Evolutionary conservation across 2,113 vertebrate genomes (phyloP), one percentile per base, ranked within the genome.

Genomic region (Larimichthys crocea): DNA sequence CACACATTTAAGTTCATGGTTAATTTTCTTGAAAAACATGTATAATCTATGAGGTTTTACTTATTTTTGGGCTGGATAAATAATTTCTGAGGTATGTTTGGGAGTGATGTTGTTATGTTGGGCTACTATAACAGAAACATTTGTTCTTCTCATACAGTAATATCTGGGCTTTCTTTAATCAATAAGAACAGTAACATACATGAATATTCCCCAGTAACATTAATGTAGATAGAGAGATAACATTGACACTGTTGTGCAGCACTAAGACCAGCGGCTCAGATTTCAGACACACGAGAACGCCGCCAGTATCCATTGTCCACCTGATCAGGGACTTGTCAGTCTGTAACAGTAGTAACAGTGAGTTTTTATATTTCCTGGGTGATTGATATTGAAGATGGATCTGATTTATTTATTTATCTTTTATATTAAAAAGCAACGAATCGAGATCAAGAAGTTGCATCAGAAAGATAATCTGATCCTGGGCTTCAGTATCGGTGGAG

Each of bases 401-500:
- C 35, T 67, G 5, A 67, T 56, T 59, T 26, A 3, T 8, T 31
- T 7, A 10, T 52, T 63, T 68, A 67, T 71, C 15, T 52, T 16
- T 40, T 80, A 3, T 65, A 14, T 75, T 0, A 10, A 92, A 81
- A 89, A 99, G 98, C 94, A 98, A 98, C 94, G 96, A 82, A 96
- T 99, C 76, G 96, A 99, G 94, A 99, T 99, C 80, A 92, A 95
- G 26, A 99, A 99, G 80, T 92, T 99, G 53, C 95, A 96, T 0
- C 96, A 98, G 46, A 96, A 95, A 26, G 96, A 97, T 10, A 96
- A 97, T 75, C 87, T 99, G 84, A 99, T 99, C 77, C 92, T 99
- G 81, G 98, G 98, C 17, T 99, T 99, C 94, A 99, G 98, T 91
- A 99, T 99, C 0, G 98, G 98, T 91, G 98, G 98, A 10, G 98